phyloP scores from a whole-genome alignment of 92 coral and sea anemone genomes.

The Anthopleura xanthogrammica region DNA sequence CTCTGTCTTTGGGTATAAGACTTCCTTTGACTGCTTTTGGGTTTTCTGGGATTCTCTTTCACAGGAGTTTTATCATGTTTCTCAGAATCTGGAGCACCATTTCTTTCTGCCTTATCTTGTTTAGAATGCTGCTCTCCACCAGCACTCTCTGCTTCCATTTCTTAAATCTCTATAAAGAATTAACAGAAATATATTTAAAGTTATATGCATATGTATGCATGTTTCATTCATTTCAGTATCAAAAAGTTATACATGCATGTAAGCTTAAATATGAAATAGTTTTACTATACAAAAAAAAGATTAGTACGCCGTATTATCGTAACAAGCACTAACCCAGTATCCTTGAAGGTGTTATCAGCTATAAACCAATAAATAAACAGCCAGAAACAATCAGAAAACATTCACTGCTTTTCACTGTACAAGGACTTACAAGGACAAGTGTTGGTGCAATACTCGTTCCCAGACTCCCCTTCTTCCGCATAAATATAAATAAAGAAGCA shows the following conservation, averaged over 20 bases:
- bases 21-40: neutral
- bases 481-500: too few relatives aligned
- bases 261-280: too few relatives aligned
- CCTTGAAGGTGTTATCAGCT: neutral
- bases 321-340: neutral
- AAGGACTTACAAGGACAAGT: neutral
- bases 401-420: neutral
- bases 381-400: too few relatives aligned
- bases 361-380: too few relatives aligned
- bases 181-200: neutral
- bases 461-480: neutral
- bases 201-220: too few relatives aligned
- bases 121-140: neutral
- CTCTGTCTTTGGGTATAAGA: slow-evolving; percentile 10
- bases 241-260: too few relatives aligned
- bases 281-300: too few relatives aligned
- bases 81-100: neutral
- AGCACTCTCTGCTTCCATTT: slow-evolving; percentile 2
- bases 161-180: neutral
- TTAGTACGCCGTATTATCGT: too few relatives aligned
- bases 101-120: neutral
- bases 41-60: neutral
- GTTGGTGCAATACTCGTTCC: neutral
- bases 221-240: neutral
- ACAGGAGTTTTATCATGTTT: neutral